A percentile compares a stretch with the other conserved stretches of the same genome.
Conservation (phyloP, 2,797 vertebrate genomes). For the Microctenopoma lineatum region DNA sequence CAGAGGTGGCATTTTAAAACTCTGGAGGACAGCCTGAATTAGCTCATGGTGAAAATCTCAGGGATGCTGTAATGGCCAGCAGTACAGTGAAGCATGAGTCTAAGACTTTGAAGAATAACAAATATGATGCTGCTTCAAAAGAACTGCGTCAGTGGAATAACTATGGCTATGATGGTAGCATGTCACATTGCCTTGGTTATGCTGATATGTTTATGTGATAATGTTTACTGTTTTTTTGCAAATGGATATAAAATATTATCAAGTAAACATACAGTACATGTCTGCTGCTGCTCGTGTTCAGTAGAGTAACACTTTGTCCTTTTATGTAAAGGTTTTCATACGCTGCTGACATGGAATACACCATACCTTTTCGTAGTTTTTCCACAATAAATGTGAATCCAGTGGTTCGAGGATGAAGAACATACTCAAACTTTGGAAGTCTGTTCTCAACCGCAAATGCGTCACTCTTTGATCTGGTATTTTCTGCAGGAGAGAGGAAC, state of each 20-base stretch:
- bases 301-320: neutral
- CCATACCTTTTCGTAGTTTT: conserved; percentile 90
- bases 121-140: conserved; percentile 36
- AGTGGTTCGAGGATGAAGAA: conserved; percentile 95
- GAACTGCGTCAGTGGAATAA: conserved; percentile 42
- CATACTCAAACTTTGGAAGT: conserved; percentile 90
- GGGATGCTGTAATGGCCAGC: conserved; percentile 64
- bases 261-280: neutral
- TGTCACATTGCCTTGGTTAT: conserved; percentile 38
- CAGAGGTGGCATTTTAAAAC: conserved; percentile 70
- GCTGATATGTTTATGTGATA: conserved; percentile 46
- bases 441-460: conserved; percentile 90
- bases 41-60: conserved; percentile 68
- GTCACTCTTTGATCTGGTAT: conserved; percentile 90
- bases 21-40: conserved; percentile 70
- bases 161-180: conserved; percentile 28
- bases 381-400: conserved; percentile 97
- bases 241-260: neutral
- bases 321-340: neutral
- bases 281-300: neutral
- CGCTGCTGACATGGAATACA: conserved; percentile 14
- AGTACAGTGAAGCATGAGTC: conserved; percentile 52
- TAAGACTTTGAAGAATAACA: conserved; percentile 55
- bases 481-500: conserved; percentile 80
- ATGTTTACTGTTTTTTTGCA: neutral